Conservation (phyloP, 2,113 vertebrate genomes). For the Tapirus terrestris region DNA sequence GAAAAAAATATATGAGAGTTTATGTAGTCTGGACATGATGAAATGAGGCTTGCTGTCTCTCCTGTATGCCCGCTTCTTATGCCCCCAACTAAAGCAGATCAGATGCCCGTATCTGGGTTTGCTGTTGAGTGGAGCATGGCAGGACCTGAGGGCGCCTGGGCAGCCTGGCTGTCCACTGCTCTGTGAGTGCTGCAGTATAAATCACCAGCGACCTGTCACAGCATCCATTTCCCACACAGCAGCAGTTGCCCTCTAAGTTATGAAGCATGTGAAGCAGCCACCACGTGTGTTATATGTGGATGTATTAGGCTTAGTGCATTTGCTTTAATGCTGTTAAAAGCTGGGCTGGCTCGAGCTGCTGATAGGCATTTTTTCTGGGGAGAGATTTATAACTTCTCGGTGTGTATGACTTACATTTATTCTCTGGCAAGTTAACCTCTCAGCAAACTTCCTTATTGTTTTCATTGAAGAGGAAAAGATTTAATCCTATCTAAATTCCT, state of each 20-base stretch:
- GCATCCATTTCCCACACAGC: conserved; percentile 70
- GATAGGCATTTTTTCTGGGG: conserved; percentile 11
- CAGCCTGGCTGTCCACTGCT: conserved; percentile 28
- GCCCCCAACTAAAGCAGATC: not conserved
- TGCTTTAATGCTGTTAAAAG: conserved; percentile 59
- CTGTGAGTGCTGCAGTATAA: conserved; percentile 76
- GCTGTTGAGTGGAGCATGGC: not conserved
- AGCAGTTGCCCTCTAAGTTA: conserved; percentile 75
- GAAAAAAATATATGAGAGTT: not conserved
- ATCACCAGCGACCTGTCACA: conserved; percentile 80
- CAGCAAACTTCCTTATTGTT: conserved; percentile 61
- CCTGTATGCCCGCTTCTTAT: rapidly evolving
- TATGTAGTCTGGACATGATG: not conserved
- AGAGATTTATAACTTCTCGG: conserved; percentile 75
- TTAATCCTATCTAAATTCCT: conserved; percentile 18
- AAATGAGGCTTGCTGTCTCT: not conserved
- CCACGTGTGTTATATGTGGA: conserved; percentile 48
- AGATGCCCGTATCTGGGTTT: not conserved
- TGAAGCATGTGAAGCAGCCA: conserved; percentile 34
- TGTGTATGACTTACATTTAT: conserved; percentile 48
- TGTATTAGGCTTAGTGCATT: conserved; percentile 41
- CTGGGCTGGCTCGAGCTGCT: conserved; percentile 51
- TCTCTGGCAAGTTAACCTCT: conserved; percentile 59
- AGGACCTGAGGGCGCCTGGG: not conserved
- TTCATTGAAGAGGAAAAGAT: conserved; percentile 26